Evolutionary conservation across 2,797 vertebrate genomes (phyloP), one percentile per base, ranked within the genome.

Genomic region (Amblyopsis hoosieri): DNA sequence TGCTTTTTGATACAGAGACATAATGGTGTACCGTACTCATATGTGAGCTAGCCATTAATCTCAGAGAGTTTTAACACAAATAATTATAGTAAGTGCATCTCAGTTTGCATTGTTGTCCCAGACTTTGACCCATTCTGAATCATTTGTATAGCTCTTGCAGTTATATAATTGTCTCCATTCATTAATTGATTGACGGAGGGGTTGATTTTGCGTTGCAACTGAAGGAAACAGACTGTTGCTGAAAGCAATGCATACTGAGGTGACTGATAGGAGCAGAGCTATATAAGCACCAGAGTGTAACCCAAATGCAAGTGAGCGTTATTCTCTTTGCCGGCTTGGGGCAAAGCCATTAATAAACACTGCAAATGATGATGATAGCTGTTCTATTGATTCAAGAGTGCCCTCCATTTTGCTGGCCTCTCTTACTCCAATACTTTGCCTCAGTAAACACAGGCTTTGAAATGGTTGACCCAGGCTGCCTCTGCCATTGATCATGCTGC

Each of bases 341-440:
- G 80, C 81, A 1, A 74, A 74, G 75, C 81, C 89, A 87, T 90
- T 89, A 86, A 90, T 88, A 89, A 84, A 85, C 56, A 67, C 61
- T 64, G 81, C 73, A 86, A 87, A 89, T 90, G 85, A 90, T 90
- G 85, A 90, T 87, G 84, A 91, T 89, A 86, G 87, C 83, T 80
- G 83, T 77, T 84, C 63, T 81, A 91, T 91, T 68, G 87, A 91
- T 90, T 85, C 59, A 14, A 67, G 69, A 82, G 83, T 82, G 66
- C 76, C 79, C 60, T 78, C 79, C 59, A 67, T 74, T 83, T 74
- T 69, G 75, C 12, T 47, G 45, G 62, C 50, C 78, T 50, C 23
- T 82, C 69, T 75, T 62, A 66, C 81, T 83, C 62, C 67, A 73
- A 84, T 81, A 72, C 80, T 79, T 77, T 87, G 83, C 76, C 71